Evolutionary conservation across 2,888 invertebrate genomes (phyloP).

Genomic region (Disparrhopalites patrizii): DNA sequence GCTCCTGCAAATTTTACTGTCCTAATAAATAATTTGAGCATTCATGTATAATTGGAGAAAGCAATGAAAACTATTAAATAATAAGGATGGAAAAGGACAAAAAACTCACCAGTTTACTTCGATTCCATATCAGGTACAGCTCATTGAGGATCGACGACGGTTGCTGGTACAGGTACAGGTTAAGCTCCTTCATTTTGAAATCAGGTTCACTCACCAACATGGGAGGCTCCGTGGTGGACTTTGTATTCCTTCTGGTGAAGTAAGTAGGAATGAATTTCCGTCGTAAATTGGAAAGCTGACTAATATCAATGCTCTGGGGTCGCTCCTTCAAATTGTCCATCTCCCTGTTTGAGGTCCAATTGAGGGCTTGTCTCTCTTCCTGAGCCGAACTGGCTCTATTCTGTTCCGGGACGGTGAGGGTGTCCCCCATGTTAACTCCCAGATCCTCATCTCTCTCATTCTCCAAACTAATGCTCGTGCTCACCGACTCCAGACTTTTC

Average conservation of each 20-base stretch:
- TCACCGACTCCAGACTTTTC: slow-evolving; percentile 22
- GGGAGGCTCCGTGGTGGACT: neutral
- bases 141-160: slow-evolving; percentile 46
- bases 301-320: slow-evolving; percentile 36
- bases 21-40: too few species aligned
- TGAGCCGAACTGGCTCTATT: slow-evolving; percentile 19
- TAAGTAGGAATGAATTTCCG: slow-evolving; percentile 28
- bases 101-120: slow-evolving; percentile 42
- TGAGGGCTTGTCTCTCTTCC: slow-evolving; percentile 1
- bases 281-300: slow-evolving; percentile 30
- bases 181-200: slow-evolving; percentile 27
- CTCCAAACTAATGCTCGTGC: slow-evolving; percentile 22
- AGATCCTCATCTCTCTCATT: slow-evolving; percentile 9
- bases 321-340: slow-evolving; percentile 15
- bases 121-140: slow-evolving; percentile 45
- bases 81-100: too few species aligned
- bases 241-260: neutral
- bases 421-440: too few species aligned
- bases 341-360: neutral
- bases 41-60: too few species aligned
- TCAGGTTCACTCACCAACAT: neutral
- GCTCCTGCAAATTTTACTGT: too few species aligned
- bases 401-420: neutral
- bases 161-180: slow-evolving; percentile 45
- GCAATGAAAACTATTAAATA: too few species aligned